phyloP scores from a whole-genome alignment of 2,888 invertebrate genomes.

The Laothoe populi region DNA sequence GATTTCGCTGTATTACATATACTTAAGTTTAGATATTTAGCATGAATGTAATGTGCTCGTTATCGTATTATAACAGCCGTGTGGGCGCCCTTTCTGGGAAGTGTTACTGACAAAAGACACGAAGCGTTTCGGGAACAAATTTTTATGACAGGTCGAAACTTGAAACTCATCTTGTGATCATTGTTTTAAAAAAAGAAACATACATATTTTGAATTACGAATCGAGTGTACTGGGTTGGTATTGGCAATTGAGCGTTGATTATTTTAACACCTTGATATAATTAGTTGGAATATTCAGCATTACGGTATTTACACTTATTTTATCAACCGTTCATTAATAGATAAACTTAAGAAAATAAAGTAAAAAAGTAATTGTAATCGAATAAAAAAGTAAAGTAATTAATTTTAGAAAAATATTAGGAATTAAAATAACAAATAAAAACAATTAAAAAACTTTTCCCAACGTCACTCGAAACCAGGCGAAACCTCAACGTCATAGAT shows the following conservation, averaged over 20 bases:
- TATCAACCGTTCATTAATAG: too few species aligned
- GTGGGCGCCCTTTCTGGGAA: slow-evolving; percentile 44
- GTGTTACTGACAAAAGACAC: slow-evolving; percentile 45
- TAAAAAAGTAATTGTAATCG: too few species aligned
- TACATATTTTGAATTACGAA: slow-evolving; percentile 24
- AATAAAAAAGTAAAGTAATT: too few species aligned
- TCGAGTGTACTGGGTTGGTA: not conserved
- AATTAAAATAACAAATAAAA: too few species aligned
- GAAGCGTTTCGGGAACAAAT: slow-evolving; percentile 35
- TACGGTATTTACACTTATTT: too few species aligned
- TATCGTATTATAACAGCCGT: slow-evolving; percentile 16
- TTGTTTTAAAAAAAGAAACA: slow-evolving; percentile 22
- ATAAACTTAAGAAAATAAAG: too few species aligned
- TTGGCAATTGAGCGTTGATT: not conserved
- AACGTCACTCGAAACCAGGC: too few species aligned
- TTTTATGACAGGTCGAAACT: slow-evolving; percentile 26
- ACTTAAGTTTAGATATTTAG: slow-evolving; percentile 24
- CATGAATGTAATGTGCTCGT: slow-evolving; percentile 24
- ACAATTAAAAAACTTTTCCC: too few species aligned
- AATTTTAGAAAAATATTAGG: too few species aligned
- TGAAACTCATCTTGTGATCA: slow-evolving; percentile 25
- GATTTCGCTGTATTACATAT: slow-evolving; percentile 9
- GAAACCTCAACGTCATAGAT: too few species aligned
- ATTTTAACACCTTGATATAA: too few species aligned
- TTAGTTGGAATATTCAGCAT: too few species aligned